phyloP scores from a whole-genome alignment of 2,113 vertebrate species.

The Fulica atra region DNA sequence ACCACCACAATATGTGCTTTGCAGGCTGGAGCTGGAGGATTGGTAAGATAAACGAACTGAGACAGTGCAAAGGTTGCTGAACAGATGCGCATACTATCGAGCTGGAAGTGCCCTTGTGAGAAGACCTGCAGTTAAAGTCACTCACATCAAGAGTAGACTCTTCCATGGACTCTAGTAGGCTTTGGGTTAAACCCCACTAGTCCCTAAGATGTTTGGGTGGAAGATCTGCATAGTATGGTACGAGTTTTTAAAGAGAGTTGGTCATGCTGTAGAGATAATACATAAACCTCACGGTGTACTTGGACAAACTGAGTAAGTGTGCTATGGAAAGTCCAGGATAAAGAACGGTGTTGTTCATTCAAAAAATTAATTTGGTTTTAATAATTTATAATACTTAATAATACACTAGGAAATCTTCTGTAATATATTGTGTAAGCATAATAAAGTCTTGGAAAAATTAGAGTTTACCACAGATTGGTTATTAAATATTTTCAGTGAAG shows the following conservation, averaged over 20 bases:
- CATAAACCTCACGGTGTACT: neutral
- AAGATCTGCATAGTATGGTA: neutral
- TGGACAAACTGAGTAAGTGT: neutral
- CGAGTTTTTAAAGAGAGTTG: neutral
- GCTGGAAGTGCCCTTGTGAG: neutral
- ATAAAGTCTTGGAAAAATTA: neutral
- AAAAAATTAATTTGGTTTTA: neutral
- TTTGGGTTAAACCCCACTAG: neutral
- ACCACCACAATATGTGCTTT: neutral
- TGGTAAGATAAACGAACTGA: neutral
- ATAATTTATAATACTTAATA: neutral
- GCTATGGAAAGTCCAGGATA: neutral
- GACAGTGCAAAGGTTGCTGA: neutral
- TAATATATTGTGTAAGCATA: neutral
- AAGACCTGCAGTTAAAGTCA: neutral
- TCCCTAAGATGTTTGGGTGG: neutral
- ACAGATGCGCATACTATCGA: neutral
- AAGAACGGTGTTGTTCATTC: neutral
- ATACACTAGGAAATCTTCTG: neutral
- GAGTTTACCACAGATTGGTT: neutral
- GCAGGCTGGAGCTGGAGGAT: neutral
- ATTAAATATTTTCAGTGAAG: conserved; percentile 24
- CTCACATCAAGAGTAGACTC: neutral
- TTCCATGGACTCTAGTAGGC: neutral
- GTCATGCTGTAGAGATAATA: neutral